Evolutionary conservation across 2,888 invertebrate genomes (phyloP).

Genomic region (Flabesymbios commensalis): DNA sequence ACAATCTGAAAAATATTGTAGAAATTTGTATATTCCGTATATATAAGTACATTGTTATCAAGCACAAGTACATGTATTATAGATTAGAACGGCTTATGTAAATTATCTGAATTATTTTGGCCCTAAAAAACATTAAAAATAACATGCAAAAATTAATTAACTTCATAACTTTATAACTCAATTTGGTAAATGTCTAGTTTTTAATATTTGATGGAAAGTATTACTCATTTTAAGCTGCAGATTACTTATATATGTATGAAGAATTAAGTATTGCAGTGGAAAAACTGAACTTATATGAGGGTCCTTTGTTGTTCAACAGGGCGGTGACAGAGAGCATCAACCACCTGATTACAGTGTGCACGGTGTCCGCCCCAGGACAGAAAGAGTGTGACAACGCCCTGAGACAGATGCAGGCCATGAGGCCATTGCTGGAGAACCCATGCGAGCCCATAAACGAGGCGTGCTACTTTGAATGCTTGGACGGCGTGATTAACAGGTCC

Average conservation of each 20-base stretch:
- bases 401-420: constrained; percentile 82
- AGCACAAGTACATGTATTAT: too few species aligned
- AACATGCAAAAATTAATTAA: too few species aligned
- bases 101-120: too few species aligned
- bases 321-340: constrained; percentile 93
- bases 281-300: not conserved
- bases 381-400: constrained; percentile 96
- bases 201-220: too few species aligned
- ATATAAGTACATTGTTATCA: too few species aligned
- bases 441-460: constrained; percentile 84
- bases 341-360: constrained; percentile 79
- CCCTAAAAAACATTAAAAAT: too few species aligned
- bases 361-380: constrained; percentile 90
- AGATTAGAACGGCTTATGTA: too few species aligned
- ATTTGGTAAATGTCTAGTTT: too few species aligned
- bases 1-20: too few species aligned
- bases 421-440: constrained; percentile 81
- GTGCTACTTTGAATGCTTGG: constrained; percentile 92
- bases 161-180: too few species aligned
- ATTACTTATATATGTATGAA: not conserved
- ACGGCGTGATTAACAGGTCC: constrained; percentile 67
- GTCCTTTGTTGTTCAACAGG: constrained; percentile 60
- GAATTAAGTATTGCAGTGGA: not conserved
- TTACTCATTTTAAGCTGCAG: too few species aligned
- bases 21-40: too few species aligned